These are phyloP conservation scores for Morpho deidamia DNA, from an alignment of 2,888 invertebrate species.

Conservation along the genomic window DNA sequence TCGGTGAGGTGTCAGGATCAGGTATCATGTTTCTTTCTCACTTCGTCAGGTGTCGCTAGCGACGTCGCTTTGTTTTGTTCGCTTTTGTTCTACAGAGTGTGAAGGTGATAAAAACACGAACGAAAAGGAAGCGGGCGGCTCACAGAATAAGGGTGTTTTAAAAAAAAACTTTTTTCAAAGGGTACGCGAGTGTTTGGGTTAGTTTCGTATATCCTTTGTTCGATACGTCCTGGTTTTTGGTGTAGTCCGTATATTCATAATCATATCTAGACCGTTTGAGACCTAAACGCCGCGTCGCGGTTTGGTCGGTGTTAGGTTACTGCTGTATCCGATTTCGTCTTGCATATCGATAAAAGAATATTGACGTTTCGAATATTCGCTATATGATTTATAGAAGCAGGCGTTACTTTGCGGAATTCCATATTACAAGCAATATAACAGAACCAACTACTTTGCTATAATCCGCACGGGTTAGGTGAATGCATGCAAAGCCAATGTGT, in stretches of 20 bases:
- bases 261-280: constrained; percentile 28
- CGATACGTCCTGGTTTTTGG: constrained; percentile 27
- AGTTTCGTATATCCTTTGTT: constrained; percentile 32
- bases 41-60: constrained; percentile 74
- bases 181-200: constrained; percentile 34
- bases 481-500: too few species aligned
- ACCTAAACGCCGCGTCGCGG: constrained; percentile 23
- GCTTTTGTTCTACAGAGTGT: constrained; percentile 72
- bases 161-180: constrained; percentile 30
- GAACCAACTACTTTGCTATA: too few species aligned
- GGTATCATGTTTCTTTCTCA: constrained; percentile 73
- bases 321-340: constrained; percentile 22
- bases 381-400: too few species aligned
- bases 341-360: constrained; percentile 24
- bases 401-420: too few species aligned
- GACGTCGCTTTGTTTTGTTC: constrained; percentile 66
- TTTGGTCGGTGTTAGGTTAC: constrained; percentile 24
- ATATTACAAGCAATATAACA: too few species aligned
- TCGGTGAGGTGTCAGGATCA: constrained; percentile 14
- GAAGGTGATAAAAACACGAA: constrained; percentile 61
- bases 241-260: constrained; percentile 26
- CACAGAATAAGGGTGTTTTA: constrained; percentile 50
- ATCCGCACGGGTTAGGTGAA: too few species aligned
- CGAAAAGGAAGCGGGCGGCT: constrained; percentile 53
- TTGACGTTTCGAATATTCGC: constrained; percentile 14